Evolutionary conservation across 2,797 vertebrate species (phyloP).

Genomic region (Momotus momota): DNA sequence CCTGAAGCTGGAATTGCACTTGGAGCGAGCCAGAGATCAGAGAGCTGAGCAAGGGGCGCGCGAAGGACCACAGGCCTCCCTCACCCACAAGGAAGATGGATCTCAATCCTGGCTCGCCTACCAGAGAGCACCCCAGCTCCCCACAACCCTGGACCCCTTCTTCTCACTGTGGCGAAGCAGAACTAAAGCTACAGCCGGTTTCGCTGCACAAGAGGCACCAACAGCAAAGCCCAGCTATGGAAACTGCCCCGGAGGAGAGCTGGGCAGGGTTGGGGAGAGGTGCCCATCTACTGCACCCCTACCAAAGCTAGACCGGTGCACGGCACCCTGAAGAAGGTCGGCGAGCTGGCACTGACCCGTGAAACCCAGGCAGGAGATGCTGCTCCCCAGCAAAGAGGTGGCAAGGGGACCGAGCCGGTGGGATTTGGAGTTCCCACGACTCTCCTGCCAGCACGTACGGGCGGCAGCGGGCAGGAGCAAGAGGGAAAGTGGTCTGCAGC

Average conservation of each 20-base stretch:
- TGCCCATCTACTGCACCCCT: not conserved
- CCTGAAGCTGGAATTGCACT: not conserved
- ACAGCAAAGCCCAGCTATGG: slow-evolving; percentile 51
- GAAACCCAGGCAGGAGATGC: not conserved
- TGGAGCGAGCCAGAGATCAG: not conserved
- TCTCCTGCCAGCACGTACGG: not conserved
- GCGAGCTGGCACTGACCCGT: not conserved
- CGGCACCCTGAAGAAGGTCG: not conserved
- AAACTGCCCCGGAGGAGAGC: not conserved
- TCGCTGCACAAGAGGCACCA: slow-evolving; percentile 56
- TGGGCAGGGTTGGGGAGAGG: not conserved
- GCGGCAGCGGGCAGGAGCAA: not conserved
- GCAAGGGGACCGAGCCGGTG: not conserved
- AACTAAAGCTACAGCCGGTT: not conserved
- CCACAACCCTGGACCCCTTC: not conserved
- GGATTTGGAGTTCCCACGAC: not conserved
- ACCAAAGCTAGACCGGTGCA: not conserved
- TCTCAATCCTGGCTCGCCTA: not conserved
- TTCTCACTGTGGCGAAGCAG: accelerated
- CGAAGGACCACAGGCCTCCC: not conserved
- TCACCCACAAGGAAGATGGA: not conserved
- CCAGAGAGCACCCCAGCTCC: not conserved
- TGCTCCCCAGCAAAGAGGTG: not conserved
- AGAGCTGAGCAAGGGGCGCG: not conserved
- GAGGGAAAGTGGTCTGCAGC: slow-evolving; percentile 42